A percentile compares a stretch with the other conserved stretches of the same genome.
phyloP scores from a whole-genome alignment of 2,888 invertebrate genomes.

The Erebia palarica region DNA sequence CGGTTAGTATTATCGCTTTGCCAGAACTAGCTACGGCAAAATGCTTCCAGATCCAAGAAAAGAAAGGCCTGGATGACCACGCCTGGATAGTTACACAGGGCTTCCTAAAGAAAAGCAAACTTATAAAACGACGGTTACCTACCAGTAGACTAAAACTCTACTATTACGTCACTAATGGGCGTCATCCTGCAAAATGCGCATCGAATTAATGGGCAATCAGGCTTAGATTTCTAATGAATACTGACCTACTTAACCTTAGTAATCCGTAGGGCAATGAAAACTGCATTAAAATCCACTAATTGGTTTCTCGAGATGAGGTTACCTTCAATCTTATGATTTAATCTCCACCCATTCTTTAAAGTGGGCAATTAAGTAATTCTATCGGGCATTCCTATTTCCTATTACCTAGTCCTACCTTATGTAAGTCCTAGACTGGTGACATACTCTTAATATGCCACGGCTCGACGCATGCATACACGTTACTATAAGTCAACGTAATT shows the following conservation, averaged over 20 bases:
- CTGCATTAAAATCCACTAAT: constrained; percentile 38
- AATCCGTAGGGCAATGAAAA: constrained; percentile 35
- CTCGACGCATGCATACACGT: too few species aligned
- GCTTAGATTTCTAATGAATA: constrained; percentile 14
- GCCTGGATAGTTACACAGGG: too few species aligned
- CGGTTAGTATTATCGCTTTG: too few species aligned
- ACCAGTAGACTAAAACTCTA: too few species aligned
- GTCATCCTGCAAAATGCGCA: too few species aligned
- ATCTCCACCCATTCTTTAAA: constrained; percentile 38
- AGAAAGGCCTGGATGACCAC: too few species aligned
- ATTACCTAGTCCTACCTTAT: neutral
- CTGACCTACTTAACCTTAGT: constrained; percentile 37
- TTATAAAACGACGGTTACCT: too few species aligned
- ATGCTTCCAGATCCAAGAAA: too few species aligned
- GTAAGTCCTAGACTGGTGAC: neutral
- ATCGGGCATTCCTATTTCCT: constrained; percentile 30
- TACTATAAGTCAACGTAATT: neutral
- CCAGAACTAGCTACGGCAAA: too few species aligned
- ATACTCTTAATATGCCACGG: neutral
- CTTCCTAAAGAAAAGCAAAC: too few species aligned
- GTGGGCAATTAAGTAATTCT: constrained; percentile 36
- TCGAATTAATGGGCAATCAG: neutral
- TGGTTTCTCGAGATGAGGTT: constrained; percentile 36
- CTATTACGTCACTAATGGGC: too few species aligned
- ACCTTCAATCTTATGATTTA: constrained; percentile 37